Evolutionary conservation across 2,797 vertebrate species (phyloP), one percentile per base, ranked within the genome.

Genomic region (Myripristis murdjan): DNA sequence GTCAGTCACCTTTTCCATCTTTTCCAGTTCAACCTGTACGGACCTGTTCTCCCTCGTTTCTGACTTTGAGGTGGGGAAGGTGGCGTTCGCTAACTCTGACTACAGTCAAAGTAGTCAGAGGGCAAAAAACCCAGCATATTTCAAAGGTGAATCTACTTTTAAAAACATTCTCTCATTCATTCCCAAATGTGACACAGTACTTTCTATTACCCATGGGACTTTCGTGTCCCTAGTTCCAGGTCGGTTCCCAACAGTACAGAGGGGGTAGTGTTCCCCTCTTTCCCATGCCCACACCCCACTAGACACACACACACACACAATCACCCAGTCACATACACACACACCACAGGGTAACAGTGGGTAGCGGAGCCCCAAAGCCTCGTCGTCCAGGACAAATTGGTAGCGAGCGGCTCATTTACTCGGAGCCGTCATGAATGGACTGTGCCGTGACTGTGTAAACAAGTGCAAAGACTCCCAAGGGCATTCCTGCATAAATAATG

Each of bases 391-490:
- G 90, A 93, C 92, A 93, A 93, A 93, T 93, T 93, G 91, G 88
- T 86, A 88, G 88, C 89, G 67, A 89, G 91, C 86, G 90, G 89
- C 91, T 94, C 92, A 94, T 94, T 94, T 94, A 91, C 89, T 84
- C 82, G 66, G 62, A 87, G 89, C 87, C 89, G 89, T 89, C 91
- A 88, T 89, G 89, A 90, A 88, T 81, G 88, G 83, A 86, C 83
- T 80, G 85, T 84, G 85, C 84, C 78, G 85, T 87, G 87, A 89
- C 88, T 90, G 85, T 89, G 91, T 91, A 91, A 92, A 91, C 90
- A 91, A 92, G 91, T 87, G 89, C 82, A 89, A 92, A 90, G 85
- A 89, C 91, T 91, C 91, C 89, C 91, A 91, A 93, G 91, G 91
- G 91, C 90, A 88, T 88, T 83, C 85, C 85, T 84, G 92, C 91